Evolutionary conservation across 2,797 vertebrate genomes (phyloP).

Genomic region (Catostomus latipinnis): DNA sequence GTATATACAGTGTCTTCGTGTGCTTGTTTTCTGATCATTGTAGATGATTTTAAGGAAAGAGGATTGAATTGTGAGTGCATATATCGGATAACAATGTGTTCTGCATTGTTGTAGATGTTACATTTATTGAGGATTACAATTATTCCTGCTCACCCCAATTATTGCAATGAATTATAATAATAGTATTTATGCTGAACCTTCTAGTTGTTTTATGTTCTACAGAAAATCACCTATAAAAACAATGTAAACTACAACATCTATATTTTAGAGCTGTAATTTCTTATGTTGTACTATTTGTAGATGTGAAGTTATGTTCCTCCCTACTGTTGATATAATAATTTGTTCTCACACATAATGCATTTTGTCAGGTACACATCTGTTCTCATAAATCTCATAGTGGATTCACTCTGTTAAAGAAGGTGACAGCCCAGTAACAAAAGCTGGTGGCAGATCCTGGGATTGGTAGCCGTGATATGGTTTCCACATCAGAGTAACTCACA

Average conservation of each 20-base stretch:
- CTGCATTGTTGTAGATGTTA: too few relatives aligned
- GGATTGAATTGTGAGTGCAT: too few relatives aligned
- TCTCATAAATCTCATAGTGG: conserved; percentile 56
- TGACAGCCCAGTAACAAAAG: conserved; percentile 49
- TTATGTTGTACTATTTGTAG: conserved; percentile 3
- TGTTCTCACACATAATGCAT: conserved; percentile 48
- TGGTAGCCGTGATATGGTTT: conserved; percentile 41
- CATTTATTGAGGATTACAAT: too few relatives aligned
- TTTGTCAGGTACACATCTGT: conserved; percentile 61
- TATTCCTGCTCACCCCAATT: background rate
- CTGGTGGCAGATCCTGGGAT: conserved; percentile 32
- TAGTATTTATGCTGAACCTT: background rate
- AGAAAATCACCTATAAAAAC: background rate
- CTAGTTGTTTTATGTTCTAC: background rate
- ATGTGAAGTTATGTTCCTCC: conserved; percentile 32
- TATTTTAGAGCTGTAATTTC: background rate
- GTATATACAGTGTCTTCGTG: too few relatives aligned
- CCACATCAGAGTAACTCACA: conserved; percentile 30
- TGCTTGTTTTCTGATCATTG: too few relatives aligned
- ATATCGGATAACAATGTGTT: too few relatives aligned
- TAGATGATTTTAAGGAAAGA: too few relatives aligned
- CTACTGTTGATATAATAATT: conserved; percentile 45
- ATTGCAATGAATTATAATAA: background rate
- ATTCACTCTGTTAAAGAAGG: conserved; percentile 46
- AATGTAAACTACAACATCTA: background rate